Base-by-base conservation (phyloP, 2,113 vertebrate species). In the Paracanthobrama guichenoti region DNA sequence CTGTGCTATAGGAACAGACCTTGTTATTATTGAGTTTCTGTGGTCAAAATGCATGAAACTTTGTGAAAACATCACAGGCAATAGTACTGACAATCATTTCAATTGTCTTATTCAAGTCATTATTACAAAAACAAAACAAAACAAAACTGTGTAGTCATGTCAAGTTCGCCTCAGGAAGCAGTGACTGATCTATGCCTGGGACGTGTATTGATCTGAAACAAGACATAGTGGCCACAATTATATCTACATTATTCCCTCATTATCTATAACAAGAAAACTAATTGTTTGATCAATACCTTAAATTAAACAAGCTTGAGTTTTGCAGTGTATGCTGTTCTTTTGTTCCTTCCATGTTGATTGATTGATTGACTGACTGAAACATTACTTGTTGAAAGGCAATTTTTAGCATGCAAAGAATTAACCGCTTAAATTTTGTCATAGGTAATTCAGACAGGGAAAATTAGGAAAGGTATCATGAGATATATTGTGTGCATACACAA, bases 181-280 rank as follows among this genome's bases (percentile, higher is more conserved):
- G 26, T 46, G 53, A 81, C 57, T 35, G 84, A 81, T 64, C 55
- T 72, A 24, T 50, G 48, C 3, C 67, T 20, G 71, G 28, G 79
- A 67, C 55, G 44, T 16, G 16, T 78, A 85, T 82, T 50, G 78
- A 82, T 85, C 72, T 67, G 55, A 74, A 81, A 76, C 59, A 62
- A 59, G 74, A 78, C 79, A 62, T 72, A 82, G 50, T 64, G n/a
- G 55, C 39, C 73, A 69, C 42, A 80, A 66, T 84, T 67, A 82
- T 82, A 85, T 81, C 85, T 81, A 81, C 83, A 85, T 74, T 78
- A 67, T 60, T 72, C 42, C 48, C 79, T 82, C 64, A 82, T 87
- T 82, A 81, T 67, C 78, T 60, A 72, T 59, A 39, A 48, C 64
- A 83, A 81, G 72, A 71, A 87, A 84, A 81, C 59, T 46, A 87